A percentile compares a stretch with the other conserved stretches of the same genome.
phyloP scores from a whole-genome alignment of 2,113 vertebrate genomes.

The Penelope pileata region DNA sequence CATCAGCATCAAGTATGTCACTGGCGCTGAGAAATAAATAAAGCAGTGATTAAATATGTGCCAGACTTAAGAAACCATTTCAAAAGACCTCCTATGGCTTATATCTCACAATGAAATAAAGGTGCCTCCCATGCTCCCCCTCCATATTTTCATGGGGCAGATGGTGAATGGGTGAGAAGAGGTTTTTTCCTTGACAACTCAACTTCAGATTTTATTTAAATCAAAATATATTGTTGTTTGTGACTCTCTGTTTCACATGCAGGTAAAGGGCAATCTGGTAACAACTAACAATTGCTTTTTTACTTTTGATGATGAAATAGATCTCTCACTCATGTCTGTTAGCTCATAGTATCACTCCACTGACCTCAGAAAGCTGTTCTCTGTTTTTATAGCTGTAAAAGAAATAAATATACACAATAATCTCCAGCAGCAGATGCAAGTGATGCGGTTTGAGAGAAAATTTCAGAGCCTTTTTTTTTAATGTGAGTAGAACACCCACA shows the following conservation, averaged over 20 bases:
- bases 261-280: background rate
- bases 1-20: background rate
- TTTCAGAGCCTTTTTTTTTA: background rate
- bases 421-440: background rate
- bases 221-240: background rate
- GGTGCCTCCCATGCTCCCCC: rapidly evolving
- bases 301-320: background rate
- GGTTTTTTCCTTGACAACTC: background rate
- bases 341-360: background rate
- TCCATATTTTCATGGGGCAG: background rate
- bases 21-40: background rate
- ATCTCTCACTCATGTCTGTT: background rate
- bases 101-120: background rate
- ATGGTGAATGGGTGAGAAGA: background rate
- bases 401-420: background rate
- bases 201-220: background rate
- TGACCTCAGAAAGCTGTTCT: background rate
- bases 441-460: background rate
- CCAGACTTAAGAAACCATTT: background rate
- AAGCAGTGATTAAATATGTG: background rate
- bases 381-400: background rate
- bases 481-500: background rate
- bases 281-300: background rate
- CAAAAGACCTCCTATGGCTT: background rate
- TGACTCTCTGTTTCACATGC: background rate